Evolutionary conservation across 2,888 invertebrate species (phyloP).

Genomic region (Chouioia cunea): DNA sequence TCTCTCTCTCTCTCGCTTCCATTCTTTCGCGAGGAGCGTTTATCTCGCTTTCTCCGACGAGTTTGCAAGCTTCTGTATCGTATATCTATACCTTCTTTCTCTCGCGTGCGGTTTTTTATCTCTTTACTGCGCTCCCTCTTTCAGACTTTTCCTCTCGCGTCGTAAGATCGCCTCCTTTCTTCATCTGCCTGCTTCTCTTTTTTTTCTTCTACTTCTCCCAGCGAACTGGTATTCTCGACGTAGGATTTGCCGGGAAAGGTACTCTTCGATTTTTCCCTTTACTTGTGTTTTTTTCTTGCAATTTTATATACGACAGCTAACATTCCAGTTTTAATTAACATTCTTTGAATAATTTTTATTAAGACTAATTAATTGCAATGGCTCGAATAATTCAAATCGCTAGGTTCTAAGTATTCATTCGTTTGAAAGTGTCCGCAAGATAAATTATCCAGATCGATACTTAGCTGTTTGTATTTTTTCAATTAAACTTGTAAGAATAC

Average conservation of each 20-base stretch:
- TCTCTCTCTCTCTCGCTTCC: conserved; percentile 47
- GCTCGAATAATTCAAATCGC: conserved; percentile 62
- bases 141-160: conserved; percentile 20
- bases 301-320: conserved; percentile 6
- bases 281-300: not conserved
- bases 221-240: conserved; percentile 17
- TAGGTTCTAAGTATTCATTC: conserved; percentile 48
- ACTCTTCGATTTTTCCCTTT: conserved; percentile 36
- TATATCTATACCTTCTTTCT: conserved; percentile 8
- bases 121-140: conserved; percentile 9
- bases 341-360: conserved; percentile 67
- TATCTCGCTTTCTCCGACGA: conserved; percentile 62
- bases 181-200: conserved; percentile 42
- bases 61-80: not conserved
- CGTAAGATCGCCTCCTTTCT: conserved; percentile 28
- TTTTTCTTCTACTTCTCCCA: conserved; percentile 34
- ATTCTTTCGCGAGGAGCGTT: conserved; percentile 36
- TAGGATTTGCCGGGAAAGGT: conserved; percentile 33
- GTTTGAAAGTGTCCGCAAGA: conserved; percentile 41
- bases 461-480: too few species aligned
- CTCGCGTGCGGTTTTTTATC: not conserved
- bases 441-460: conserved; percentile 49
- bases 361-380: conserved; percentile 67
- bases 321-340: conserved; percentile 62
- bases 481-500: too few species aligned